Percentiles rank a stretch among this genome's conserved stretches.
Conservation (phyloP, 2,888 invertebrate species). For the Gnatocerus cornutus region DNA sequence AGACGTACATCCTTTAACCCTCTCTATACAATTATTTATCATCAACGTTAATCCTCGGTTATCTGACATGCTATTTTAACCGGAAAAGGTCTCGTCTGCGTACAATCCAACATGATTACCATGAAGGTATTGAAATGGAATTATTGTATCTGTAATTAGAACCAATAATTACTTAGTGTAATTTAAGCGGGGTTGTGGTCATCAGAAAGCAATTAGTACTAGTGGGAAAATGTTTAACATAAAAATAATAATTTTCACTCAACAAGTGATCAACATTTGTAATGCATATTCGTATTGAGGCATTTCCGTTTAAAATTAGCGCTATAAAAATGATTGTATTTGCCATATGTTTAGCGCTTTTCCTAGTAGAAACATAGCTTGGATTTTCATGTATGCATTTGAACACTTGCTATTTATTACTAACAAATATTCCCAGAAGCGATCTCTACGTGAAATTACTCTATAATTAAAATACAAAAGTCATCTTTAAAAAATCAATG, state of each 20-base stretch:
- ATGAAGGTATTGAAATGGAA: too few relatives aligned
- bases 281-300: background rate
- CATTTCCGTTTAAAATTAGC: background rate
- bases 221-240: too few relatives aligned
- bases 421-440: background rate
- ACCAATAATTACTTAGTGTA: too few relatives aligned
- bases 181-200: too few relatives aligned
- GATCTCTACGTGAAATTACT: too few relatives aligned
- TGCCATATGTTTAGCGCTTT: slow-evolving; percentile 6
- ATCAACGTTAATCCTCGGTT: slow-evolving; percentile 33
- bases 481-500: too few relatives aligned
- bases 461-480: too few relatives aligned
- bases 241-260: too few relatives aligned
- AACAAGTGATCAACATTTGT: too few relatives aligned
- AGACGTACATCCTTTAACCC: slow-evolving; percentile 38
- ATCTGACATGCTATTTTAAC: slow-evolving; percentile 23
- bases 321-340: background rate
- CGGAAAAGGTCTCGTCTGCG: slow-evolving; percentile 8
- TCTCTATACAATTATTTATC: slow-evolving; percentile 36
- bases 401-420: slow-evolving; percentile 1
- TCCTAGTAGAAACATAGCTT: background rate
- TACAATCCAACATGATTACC: background rate
- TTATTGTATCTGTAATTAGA: too few relatives aligned
- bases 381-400: slow-evolving; percentile 3
- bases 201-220: too few relatives aligned